Percentiles rank a stretch among this genome's conserved stretches.
These are phyloP conservation scores for Trogon melanurus DNA, from an alignment of 2,113 vertebrate species.

Conservation along the genomic window DNA sequence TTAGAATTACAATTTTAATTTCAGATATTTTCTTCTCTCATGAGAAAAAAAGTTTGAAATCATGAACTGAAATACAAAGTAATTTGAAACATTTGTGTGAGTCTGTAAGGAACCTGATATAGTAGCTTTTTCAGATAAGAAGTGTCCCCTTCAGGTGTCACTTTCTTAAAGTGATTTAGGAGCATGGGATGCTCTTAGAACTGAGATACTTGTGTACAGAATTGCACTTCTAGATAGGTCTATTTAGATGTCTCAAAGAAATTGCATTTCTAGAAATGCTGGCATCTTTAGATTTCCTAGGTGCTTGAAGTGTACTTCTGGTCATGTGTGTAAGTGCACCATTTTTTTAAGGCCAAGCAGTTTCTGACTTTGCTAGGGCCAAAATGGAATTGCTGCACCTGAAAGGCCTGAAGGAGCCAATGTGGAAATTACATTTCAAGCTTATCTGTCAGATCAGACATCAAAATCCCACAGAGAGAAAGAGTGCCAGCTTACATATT, in stretches of 20 bases:
- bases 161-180: neutral
- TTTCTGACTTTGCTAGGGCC: neutral
- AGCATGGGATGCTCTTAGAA: neutral
- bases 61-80: neutral
- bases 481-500: neutral
- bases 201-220: neutral
- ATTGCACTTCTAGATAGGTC: neutral
- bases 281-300: neutral
- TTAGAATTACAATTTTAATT: neutral
- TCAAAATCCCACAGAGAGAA: neutral
- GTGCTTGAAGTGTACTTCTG: neutral
- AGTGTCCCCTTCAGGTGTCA: neutral
- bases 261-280: accelerated
- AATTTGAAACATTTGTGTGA: neutral
- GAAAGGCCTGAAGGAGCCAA: neutral
- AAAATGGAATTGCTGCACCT: neutral
- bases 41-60: neutral
- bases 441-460: neutral
- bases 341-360: neutral
- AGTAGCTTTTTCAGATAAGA: neutral
- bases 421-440: neutral
- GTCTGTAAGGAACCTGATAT: neutral
- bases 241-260: neutral
- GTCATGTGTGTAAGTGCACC: neutral
- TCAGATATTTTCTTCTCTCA: neutral